Conservation (phyloP, 2,888 invertebrate genomes). For the Malachius bipustulatus region DNA sequence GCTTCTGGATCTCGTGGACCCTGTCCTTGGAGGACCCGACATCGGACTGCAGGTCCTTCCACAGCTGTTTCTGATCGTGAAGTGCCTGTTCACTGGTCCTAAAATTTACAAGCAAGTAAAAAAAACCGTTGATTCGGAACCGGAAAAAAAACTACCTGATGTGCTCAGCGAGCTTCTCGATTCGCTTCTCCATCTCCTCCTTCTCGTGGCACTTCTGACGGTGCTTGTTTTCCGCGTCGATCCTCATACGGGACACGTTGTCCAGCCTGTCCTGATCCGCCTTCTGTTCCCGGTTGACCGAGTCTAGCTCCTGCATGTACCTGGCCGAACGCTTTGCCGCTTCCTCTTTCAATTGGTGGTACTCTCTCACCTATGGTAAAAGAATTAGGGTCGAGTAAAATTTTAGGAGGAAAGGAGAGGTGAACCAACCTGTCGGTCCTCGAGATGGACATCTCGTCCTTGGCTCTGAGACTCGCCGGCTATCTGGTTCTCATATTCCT, state of each 20-base stretch:
- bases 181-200: slow-evolving; percentile 85
- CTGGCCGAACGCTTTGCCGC: slow-evolving; percentile 89
- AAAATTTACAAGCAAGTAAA: too few species aligned
- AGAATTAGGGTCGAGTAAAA: too few species aligned
- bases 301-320: slow-evolving; percentile 88
- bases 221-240: slow-evolving; percentile 80
- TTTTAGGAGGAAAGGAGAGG: too few species aligned
- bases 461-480: slow-evolving; percentile 70
- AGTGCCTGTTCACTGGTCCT: slow-evolving; percentile 79
- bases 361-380: slow-evolving; percentile 82
- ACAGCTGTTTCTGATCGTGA: slow-evolving; percentile 74
- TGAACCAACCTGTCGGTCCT: slow-evolving; percentile 90
- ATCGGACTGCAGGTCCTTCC: slow-evolving; percentile 73
- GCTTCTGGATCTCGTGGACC: slow-evolving; percentile 72
- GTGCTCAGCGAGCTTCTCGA: slow-evolving; percentile 90
- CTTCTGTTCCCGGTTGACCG: slow-evolving; percentile 93
- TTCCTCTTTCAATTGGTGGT: slow-evolving; percentile 90
- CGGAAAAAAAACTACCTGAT: slow-evolving; percentile 46
- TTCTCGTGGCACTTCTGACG: slow-evolving; percentile 87
- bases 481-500: slow-evolving; percentile 71
- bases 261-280: slow-evolving; percentile 92
- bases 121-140: too few species aligned
- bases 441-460: slow-evolving; percentile 83
- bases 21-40: slow-evolving; percentile 82
- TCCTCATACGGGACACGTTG: slow-evolving; percentile 78